A percentile compares a stretch with the other conserved stretches of the same genome.
Evolutionary conservation across 2,113 vertebrate genomes (phyloP).

Genomic region (cattle (Bos taurus)): ARS-UCD2.0 NC_037332.1:96200001-96200500

Average conservation of each 20-base stretch:
- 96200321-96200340: background rate
- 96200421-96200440: background rate
- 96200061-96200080: background rate
- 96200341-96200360: background rate
- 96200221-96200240: background rate
- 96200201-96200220: background rate
- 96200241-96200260: background rate
- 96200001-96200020: background rate
- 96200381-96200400: background rate
- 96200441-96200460: background rate
- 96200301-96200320: background rate
- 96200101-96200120: background rate
- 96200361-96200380: background rate
- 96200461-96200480: slow-evolving; percentile 1
- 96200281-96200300: too few relatives aligned
- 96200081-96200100: background rate
- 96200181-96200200: background rate
- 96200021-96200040: background rate
- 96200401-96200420: background rate
- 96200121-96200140: background rate
- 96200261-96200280: background rate
- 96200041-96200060: background rate
- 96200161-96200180: background rate
- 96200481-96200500: background rate
- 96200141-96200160: background rate